Conservation (phyloP, 2,113 vertebrate genomes). For the Emydocephalus ijimae region DNA sequence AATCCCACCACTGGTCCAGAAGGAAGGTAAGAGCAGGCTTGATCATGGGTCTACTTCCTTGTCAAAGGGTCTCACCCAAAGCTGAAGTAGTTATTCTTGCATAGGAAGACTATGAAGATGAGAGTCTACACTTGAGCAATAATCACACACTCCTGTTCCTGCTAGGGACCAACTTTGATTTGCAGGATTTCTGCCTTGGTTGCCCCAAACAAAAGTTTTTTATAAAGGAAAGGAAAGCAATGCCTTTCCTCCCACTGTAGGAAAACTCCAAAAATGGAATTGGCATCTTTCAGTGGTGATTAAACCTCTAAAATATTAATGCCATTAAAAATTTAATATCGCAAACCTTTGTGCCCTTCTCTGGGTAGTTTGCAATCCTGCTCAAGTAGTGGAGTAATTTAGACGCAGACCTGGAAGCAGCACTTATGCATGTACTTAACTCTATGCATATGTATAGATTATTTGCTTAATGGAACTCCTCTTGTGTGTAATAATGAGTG, state of each 20-base stretch:
- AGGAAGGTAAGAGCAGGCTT: background rate
- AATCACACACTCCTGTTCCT: background rate
- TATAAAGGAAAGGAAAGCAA: background rate
- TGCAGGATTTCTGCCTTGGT: background rate
- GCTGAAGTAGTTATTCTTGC: background rate
- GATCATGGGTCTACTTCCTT: background rate
- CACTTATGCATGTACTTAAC: background rate
- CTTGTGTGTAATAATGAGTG: background rate
- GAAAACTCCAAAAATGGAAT: background rate
- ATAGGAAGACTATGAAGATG: background rate
- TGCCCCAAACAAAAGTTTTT: background rate
- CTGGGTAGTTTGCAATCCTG: background rate
- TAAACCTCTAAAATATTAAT: constrained; percentile 4
- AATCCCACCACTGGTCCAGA: background rate
- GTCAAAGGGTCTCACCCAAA: background rate
- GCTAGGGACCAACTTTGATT: background rate
- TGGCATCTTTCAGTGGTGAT: constrained; percentile 5
- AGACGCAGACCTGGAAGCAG: constrained; percentile 9
- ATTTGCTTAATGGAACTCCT: background rate
- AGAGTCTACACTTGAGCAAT: background rate
- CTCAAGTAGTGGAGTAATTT: background rate
- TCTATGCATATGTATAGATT: background rate
- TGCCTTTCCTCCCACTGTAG: background rate
- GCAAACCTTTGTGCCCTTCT: constrained; percentile 13
- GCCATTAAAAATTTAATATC: constrained; percentile 16